A percentile compares a stretch with the other conserved stretches of the same genome.
phyloP scores from a whole-genome alignment of 2,888 invertebrate genomes.

The Schrankia costaestrigalis region DNA sequence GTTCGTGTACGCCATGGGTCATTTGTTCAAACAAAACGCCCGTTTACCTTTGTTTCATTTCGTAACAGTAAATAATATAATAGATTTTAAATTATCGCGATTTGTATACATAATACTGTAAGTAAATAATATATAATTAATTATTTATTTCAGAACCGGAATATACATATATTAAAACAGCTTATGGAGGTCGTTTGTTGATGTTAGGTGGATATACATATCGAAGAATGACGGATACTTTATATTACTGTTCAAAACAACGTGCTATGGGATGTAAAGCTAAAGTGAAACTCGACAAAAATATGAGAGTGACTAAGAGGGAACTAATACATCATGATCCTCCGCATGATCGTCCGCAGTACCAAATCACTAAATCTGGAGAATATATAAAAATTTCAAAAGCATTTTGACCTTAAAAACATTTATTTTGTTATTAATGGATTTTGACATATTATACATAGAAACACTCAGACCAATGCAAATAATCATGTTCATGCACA shows the following conservation, averaged over 20 bases:
- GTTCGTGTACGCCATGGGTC: no score
- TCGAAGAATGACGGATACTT: constrained; percentile 3
- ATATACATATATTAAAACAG: constrained; percentile 9
- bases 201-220: constrained; percentile 13
- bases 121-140: not conserved
- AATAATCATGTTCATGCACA: no score
- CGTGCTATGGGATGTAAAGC: constrained; percentile 13
- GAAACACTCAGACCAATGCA: no score
- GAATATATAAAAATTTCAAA: not conserved
- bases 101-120: not conserved
- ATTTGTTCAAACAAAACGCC: no score
- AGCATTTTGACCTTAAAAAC: no score
- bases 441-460: no score
- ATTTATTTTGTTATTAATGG: no score
- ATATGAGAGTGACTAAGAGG: not conserved
- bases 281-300: not conserved
- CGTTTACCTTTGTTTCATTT: no score
- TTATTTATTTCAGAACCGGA: constrained; percentile 7
- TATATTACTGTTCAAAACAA: constrained; percentile 20
- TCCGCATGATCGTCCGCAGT: not conserved
- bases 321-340: not conserved
- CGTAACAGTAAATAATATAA: no score
- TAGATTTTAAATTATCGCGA: not conserved
- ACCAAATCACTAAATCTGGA: not conserved
- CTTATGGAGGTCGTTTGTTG: constrained; percentile 8